phyloP scores from a whole-genome alignment of 2,113 vertebrate genomes.

The Lynx canadensis region DNA sequence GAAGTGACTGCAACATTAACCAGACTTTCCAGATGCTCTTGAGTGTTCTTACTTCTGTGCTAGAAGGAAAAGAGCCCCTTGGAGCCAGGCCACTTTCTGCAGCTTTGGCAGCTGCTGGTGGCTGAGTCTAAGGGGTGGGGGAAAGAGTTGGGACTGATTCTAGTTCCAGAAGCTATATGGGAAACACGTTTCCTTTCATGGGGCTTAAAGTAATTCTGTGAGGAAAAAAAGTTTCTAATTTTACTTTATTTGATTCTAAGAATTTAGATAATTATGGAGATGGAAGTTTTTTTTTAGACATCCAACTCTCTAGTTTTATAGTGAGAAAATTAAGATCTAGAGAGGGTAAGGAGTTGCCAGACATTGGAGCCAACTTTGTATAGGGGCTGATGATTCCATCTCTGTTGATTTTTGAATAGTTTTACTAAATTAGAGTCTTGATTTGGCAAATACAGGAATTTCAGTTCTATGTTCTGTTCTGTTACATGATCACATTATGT shows the following conservation, averaged over 20 bases:
- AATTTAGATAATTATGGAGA: neutral
- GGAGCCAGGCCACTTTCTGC: neutral
- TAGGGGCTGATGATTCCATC: neutral
- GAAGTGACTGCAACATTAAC: conserved; percentile 57
- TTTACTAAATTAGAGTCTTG: neutral
- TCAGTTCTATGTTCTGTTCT: neutral
- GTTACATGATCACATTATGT: neutral
- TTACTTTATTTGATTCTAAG: conserved; percentile 59
- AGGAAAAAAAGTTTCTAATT: neutral
- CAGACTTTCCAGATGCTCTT: conserved; percentile 66
- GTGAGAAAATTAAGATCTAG: neutral
- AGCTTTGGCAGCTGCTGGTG: conserved; percentile 47
- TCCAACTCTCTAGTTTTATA: neutral
- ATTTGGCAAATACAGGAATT: neutral
- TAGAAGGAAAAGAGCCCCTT: conserved; percentile 47
- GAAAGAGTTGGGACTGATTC: neutral
- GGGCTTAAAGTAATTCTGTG: neutral
- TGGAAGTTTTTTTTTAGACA: neutral
- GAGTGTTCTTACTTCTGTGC: neutral
- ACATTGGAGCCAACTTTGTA: neutral
- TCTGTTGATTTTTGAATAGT: neutral
- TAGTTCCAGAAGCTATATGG: conserved; percentile 22
- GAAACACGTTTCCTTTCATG: neutral
- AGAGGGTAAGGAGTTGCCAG: neutral
- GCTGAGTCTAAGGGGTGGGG: neutral